A percentile compares a stretch with the other conserved stretches of the same genome.
phyloP scores from a whole-genome alignment of 2,797 vertebrate species.

The Myotis vivesi region DNA sequence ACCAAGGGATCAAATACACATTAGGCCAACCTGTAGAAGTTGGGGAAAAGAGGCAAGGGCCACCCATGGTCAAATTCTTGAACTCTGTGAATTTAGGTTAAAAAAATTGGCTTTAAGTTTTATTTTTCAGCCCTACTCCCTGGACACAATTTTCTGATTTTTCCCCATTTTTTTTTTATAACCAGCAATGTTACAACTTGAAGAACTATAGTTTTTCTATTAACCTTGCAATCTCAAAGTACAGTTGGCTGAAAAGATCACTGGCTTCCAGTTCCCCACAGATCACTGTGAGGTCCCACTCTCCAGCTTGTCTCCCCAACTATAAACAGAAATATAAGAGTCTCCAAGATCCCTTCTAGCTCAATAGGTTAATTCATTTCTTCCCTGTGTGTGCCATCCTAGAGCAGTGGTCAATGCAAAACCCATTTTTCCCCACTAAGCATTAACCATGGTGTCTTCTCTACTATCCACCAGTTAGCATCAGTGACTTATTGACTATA shows the following conservation, averaged over 20 bases:
- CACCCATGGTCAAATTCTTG: slow-evolving; percentile 73
- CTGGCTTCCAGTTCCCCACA: not conserved
- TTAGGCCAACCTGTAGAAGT: slow-evolving; percentile 48
- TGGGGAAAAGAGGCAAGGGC: slow-evolving; percentile 46
- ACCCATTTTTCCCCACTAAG: not conserved
- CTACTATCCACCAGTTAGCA: not conserved
- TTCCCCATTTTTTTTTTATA: slow-evolving; percentile 68
- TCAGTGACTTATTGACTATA: not conserved
- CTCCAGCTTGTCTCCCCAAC: not conserved
- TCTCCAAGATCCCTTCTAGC: not conserved
- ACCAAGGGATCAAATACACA: slow-evolving; percentile 68
- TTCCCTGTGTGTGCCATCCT: not conserved
- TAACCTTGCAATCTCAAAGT: slow-evolving; percentile 12
- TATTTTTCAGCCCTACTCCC: slow-evolving; percentile 70
- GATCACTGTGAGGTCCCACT: not conserved
- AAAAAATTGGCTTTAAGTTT: slow-evolving; percentile 82
- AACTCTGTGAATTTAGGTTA: slow-evolving; percentile 77
- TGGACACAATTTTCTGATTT: slow-evolving; percentile 14
- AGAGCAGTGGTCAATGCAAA: not conserved
- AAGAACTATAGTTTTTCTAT: slow-evolving; percentile 59
- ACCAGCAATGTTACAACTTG: slow-evolving; percentile 70
- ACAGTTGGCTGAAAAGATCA: not conserved
- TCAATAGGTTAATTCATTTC: not conserved
- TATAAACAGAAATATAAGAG: not conserved
- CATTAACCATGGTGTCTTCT: not conserved